phyloP scores from a whole-genome alignment of 2,113 vertebrate genomes.

The Todiramphus saurophagus region DNA sequence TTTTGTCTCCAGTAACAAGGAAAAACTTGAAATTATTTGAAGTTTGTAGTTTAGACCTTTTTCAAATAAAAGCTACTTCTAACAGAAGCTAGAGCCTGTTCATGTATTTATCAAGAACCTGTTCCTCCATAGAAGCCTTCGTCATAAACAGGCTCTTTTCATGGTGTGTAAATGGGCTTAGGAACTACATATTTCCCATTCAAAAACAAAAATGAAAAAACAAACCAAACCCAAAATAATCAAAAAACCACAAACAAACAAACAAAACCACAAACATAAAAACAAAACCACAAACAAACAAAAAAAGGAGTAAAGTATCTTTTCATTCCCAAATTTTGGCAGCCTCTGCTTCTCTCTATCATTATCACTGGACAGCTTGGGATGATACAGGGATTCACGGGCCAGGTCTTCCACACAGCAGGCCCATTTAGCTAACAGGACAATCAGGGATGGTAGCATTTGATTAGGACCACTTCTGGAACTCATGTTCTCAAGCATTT shows the following conservation, averaged over 20 bases:
- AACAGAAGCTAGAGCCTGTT: not conserved
- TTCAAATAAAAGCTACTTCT: not conserved
- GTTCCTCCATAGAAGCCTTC: not conserved
- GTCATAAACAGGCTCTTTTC: not conserved
- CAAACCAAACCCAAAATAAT: too few relatives aligned
- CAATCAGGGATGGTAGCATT: not conserved
- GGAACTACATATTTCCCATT: not conserved
- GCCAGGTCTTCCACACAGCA: not conserved
- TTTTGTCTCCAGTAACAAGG: not conserved
- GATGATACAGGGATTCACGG: not conserved
- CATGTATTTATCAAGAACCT: not conserved
- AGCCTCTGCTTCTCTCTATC: not conserved
- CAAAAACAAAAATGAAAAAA: too few relatives aligned
- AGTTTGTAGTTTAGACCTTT: not conserved
- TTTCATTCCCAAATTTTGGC: not conserved
- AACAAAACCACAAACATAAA: too few relatives aligned
- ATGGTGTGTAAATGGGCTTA: not conserved
- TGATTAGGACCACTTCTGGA: not conserved
- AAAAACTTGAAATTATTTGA: not conserved
- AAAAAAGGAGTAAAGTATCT: too few relatives aligned
- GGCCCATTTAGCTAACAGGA: not conserved
- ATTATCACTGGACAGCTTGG: rapidly evolving
- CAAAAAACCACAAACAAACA: too few relatives aligned
- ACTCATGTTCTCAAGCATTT: not conserved
- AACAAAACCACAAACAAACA: too few relatives aligned